Conservation (phyloP, 2,888 invertebrate genomes). For the Dyspetes luteomarginatus region DNA sequence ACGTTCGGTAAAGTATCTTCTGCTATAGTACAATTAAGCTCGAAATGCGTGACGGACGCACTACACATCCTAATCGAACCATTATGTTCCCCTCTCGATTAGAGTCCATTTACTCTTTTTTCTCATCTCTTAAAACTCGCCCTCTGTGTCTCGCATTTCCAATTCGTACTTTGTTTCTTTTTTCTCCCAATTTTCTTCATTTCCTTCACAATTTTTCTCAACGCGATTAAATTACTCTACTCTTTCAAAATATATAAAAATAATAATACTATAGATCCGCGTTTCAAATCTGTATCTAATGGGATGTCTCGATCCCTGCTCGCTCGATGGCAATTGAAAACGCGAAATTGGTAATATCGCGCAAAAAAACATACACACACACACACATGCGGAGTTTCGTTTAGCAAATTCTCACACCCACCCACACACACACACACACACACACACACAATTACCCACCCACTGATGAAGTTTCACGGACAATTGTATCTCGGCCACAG, state of each 20-base stretch:
- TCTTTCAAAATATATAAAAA: slow-evolving; percentile 75
- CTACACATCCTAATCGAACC: no score
- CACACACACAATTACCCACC: background rate
- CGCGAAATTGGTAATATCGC: background rate
- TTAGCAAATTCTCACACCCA: background rate
- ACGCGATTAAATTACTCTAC: slow-evolving; percentile 69
- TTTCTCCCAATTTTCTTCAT: slow-evolving; percentile 41
- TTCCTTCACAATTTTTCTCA: slow-evolving; percentile 43
- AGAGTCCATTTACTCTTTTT: no score
- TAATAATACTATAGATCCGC: slow-evolving; percentile 78
- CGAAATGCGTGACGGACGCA: slow-evolving; percentile 57
- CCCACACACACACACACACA: background rate
- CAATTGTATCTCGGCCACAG: slow-evolving; percentile 3
- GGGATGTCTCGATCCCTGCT: background rate
- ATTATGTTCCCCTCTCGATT: no score
- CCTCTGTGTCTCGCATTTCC: background rate
- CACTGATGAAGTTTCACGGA: background rate
- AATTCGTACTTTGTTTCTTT: slow-evolving; percentile 14
- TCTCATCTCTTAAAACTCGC: slow-evolving; percentile 3
- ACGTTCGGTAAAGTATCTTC: slow-evolving; percentile 67
- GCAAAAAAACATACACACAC: no score
- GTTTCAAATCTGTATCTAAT: slow-evolving; percentile 42
- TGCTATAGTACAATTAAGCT: slow-evolving; percentile 75
- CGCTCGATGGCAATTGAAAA: slow-evolving; percentile 1
- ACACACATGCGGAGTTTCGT: background rate